These are phyloP conservation scores for Nomada fabriciana DNA, from an alignment of 2,888 invertebrate genomes.

Conservation along the genomic window DNA sequence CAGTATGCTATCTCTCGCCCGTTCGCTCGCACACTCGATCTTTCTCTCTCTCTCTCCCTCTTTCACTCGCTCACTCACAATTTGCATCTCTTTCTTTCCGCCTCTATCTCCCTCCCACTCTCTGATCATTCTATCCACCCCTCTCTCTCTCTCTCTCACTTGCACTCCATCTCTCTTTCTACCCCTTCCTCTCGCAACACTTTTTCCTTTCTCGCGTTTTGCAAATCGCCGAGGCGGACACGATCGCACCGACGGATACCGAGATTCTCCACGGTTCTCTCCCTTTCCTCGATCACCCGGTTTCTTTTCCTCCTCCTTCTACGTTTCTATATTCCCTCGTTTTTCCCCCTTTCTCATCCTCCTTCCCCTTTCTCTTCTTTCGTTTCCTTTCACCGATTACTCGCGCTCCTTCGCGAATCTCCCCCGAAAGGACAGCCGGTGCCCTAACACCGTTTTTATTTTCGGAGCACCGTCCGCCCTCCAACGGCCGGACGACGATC, in stretches of 20 bases:
- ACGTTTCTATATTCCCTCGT: background rate
- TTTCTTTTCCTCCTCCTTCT: no score
- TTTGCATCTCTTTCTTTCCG: conserved; percentile 7
- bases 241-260: conserved; percentile 44
- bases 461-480: background rate
- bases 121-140: conserved; percentile 4
- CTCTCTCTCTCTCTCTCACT: conserved; percentile 1
- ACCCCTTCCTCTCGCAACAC: conserved; percentile 18
- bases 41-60: conserved; percentile 19
- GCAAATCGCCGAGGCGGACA: conserved; percentile 44
- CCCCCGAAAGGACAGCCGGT: no score
- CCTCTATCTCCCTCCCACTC: conserved; percentile 9
- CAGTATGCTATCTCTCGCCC: conserved; percentile 22
- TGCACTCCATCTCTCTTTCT: conserved; percentile 13
- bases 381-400: background rate
- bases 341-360: background rate
- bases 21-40: conserved; percentile 14
- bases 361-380: background rate
- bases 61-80: conserved; percentile 5
- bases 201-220: conserved; percentile 52
- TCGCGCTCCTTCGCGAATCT: no score
- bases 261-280: conserved; percentile 20
- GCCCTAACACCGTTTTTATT: background rate
- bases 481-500: background rate
- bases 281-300: conserved; percentile 3